Conservation (phyloP, 2,888 invertebrate species). For the Rhamphomyia laevipes region DNA sequence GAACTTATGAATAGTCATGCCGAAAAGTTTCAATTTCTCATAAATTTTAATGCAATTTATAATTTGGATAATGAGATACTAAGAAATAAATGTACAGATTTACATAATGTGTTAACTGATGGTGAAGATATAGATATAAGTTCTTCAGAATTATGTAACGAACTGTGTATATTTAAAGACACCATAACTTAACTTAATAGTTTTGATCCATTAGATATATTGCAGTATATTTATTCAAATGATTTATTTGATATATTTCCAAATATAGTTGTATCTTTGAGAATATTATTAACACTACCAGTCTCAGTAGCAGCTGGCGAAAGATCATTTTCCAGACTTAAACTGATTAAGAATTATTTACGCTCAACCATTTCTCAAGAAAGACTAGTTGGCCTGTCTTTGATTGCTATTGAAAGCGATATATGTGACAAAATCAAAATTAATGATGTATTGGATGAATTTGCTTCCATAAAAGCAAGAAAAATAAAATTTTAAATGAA, state of each 20-base stretch:
- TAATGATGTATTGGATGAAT: neutral
- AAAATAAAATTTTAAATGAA: neutral
- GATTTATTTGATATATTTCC: neutral
- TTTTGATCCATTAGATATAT: too few species aligned
- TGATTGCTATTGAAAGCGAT: slow-evolving; percentile 22
- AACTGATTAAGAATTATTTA: slow-evolving; percentile 19
- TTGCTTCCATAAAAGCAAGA: neutral
- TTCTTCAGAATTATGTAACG: neutral
- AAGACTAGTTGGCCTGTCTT: slow-evolving; percentile 18
- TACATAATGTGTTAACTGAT: neutral
- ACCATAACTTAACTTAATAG: too few species aligned
- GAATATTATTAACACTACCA: slow-evolving; percentile 8
- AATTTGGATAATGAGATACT: neutral
- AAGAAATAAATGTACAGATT: neutral
- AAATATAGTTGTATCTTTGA: slow-evolving; percentile 1
- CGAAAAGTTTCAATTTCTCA: neutral
- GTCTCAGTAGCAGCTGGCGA: slow-evolving; percentile 3
- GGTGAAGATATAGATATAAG: neutral
- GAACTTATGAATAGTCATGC: neutral
- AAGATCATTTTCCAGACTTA: slow-evolving; percentile 5
- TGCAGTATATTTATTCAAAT: too few species aligned
- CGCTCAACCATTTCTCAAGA: slow-evolving; percentile 17
- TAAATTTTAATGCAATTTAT: neutral
- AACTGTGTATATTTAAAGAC: neutral
- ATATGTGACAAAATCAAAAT: slow-evolving; percentile 18